phyloP scores from a whole-genome alignment of 2,888 invertebrate species.

The Cybosia mesomella region DNA sequence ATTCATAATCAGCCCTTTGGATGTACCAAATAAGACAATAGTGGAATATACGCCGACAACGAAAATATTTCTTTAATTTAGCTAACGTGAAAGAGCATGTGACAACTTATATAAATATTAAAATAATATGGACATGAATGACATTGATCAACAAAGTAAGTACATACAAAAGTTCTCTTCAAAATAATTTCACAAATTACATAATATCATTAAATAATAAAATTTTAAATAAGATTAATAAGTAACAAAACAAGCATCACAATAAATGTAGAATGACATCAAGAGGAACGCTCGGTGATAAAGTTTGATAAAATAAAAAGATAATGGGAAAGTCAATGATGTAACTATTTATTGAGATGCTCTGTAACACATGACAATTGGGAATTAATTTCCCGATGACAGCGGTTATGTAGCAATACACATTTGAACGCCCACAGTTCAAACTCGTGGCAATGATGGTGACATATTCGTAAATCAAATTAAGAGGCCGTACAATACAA shows the following conservation, averaged over 20 bases:
- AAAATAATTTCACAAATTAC: constrained; percentile 4
- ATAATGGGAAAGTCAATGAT: constrained; percentile 9
- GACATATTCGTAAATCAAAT: constrained; percentile 49
- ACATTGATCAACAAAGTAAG: constrained; percentile 44
- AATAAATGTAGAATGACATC: neutral
- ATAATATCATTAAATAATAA: neutral
- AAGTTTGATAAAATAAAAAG: constrained; percentile 17
- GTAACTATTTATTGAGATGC: constrained; percentile 20
- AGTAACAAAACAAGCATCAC: neutral
- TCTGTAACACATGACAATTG: constrained; percentile 28
- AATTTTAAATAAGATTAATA: neutral
- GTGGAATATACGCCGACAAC: constrained; percentile 55
- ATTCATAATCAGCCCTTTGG: constrained; percentile 46
- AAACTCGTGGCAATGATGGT: constrained; percentile 30
- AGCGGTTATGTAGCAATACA: constrained; percentile 31
- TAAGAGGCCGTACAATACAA: constrained; percentile 40
- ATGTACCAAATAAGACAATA: constrained; percentile 37
- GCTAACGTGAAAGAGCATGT: constrained; percentile 64
- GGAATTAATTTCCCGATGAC: constrained; percentile 38
- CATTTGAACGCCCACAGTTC: constrained; percentile 40
- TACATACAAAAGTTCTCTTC: constrained; percentile 3
- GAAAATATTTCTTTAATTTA: constrained; percentile 50
- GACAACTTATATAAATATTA: constrained; percentile 58
- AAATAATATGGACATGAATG: constrained; percentile 41
- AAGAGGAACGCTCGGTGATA: constrained; percentile 8